Conservation (phyloP, 1,140 invertebrate species). For the Metaphire vulgaris region DNA sequence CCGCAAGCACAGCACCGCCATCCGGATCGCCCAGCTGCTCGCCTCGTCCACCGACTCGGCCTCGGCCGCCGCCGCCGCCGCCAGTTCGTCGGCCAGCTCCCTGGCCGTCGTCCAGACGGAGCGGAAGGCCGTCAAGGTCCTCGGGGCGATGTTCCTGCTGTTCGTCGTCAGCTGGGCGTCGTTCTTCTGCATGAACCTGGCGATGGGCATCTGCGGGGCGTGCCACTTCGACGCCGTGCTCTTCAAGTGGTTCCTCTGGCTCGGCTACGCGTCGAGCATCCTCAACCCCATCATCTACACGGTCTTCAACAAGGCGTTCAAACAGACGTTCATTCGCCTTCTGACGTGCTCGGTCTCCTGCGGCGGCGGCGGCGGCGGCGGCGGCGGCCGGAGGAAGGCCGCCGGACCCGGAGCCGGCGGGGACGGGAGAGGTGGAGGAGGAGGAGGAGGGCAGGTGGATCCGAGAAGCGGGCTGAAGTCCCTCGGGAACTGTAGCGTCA, state of each 20-base stretch:
- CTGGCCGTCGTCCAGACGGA: constrained; percentile 54
- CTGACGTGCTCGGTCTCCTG: constrained; percentile 58
- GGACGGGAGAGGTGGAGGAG: not conserved
- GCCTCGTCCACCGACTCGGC: not conserved
- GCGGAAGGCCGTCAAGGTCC: constrained; percentile 81
- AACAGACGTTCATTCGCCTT: constrained; percentile 73
- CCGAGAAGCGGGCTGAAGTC: not conserved
- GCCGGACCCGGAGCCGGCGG: too few relatives aligned
- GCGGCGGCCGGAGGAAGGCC: too few relatives aligned
- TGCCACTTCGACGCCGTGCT: constrained; percentile 60
- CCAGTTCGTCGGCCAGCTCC: not conserved
- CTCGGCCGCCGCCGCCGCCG: too few relatives aligned
- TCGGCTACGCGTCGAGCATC: constrained; percentile 86
- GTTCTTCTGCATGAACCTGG: constrained; percentile 80
- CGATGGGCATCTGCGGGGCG: constrained; percentile 66
- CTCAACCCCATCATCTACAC: constrained; percentile 85
- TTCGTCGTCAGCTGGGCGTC: constrained; percentile 90
- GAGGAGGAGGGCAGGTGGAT: not conserved
- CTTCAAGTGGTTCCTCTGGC: constrained; percentile 58
- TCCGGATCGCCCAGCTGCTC: not conserved
- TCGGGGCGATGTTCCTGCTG: constrained; percentile 85
- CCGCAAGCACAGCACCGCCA: not conserved
- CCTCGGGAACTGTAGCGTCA: not conserved
- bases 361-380: too few relatives aligned
- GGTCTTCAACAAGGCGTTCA: constrained; percentile 66